Base-by-base conservation (phyloP, 2,888 invertebrate species). In the Cynaeus angustus region DNA sequence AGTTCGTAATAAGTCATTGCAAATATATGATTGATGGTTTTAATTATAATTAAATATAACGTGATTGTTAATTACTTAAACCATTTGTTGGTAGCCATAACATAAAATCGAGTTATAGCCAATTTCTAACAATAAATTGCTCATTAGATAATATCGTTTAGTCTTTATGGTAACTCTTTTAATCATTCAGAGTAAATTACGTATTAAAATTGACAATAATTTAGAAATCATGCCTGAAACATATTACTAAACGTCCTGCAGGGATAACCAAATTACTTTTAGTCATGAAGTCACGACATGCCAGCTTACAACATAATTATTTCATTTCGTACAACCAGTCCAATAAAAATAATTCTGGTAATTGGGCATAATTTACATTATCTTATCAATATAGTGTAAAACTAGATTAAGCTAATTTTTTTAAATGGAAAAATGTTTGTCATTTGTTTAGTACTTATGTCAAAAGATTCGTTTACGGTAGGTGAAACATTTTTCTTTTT, bases 251-350 rank as follows among this genome's bases (percentile, higher is more conserved):
- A 58, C 48, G 46, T 48, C 61, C 46, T 61, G 48, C 33, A 46
- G 61, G 48, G 48, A 46, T 61, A 61, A 48, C 61, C 61, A 61
- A 61, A 61, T 61, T 61, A 48, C 61, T 30, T 48, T 48, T 48
- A 61, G 61, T 46, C 61, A 61, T 61, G 61, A 48, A 61, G 61
- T 61, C 61, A 61, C 61, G 61, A 61, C 46, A 61, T 16, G 46
- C 43, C 43, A 26, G 45, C 46, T 61, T 61, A 43, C 58, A 58
- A 58, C 58, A 58, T 58, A 58, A 58, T 58, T 58, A 58, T 58
- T 58, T 43, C 58, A 55, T 55, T 37, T n/a, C 21, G 21, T 55
- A 38, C 55, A 16, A 56, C 58, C 43, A 58, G 43, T 45, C 45
- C 43, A 43, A 58, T 58, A 58, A 58, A 58, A 58, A 26, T 56